Evolutionary conservation across 2,797 vertebrate genomes (phyloP), one percentile per base, ranked within the genome.

Genomic region (Myripristis jacobus): DNA sequence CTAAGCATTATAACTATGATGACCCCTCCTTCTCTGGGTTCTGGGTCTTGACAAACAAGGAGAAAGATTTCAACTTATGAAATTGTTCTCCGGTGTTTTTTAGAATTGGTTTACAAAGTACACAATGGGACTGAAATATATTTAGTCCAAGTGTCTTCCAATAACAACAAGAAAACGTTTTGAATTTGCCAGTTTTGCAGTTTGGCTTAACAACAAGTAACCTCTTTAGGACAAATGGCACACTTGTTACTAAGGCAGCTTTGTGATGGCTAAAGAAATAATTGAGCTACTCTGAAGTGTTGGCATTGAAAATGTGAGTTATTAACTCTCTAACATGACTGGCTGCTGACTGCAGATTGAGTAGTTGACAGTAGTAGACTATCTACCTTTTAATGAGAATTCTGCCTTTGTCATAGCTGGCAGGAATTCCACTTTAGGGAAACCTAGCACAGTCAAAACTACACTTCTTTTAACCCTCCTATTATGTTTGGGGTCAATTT

Each of bases 101-200:
- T 9, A n/a, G 79, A 51, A 77, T 75, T 67, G 66, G 51, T 78
- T 77, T 73, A 7, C 52, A 29, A 29, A 22, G 10, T 47, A 16
- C 53, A 57, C 19, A 70, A 4, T 51, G 21, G 66, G 43, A 71
- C 21, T 53, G 9, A 70, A 34, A 64, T 48, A 27, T 56, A 64
- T 47, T 47, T 29, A 57, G 55, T 22, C 16, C 3, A 10, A 12
- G 18, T 44, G 8, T 18, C 27, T 34, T n/a, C 16, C 8, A 55
- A 8, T 24, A 12, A 54, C 8, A n/a, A 34, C 15, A 9, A 55
- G 16, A 61, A 15, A 16, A 19, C 24, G 6, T 4, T 10, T 15
- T 16, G 43, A 34, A 19, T 6, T 15, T 21, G 8, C 57, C 10
- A 2, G 19, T 66, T 48, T 51, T 75, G 29, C 21, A 11, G 13